Evolutionary conservation across 2,888 invertebrate species (phyloP).

Genomic region (Platypus cylindrus): DNA sequence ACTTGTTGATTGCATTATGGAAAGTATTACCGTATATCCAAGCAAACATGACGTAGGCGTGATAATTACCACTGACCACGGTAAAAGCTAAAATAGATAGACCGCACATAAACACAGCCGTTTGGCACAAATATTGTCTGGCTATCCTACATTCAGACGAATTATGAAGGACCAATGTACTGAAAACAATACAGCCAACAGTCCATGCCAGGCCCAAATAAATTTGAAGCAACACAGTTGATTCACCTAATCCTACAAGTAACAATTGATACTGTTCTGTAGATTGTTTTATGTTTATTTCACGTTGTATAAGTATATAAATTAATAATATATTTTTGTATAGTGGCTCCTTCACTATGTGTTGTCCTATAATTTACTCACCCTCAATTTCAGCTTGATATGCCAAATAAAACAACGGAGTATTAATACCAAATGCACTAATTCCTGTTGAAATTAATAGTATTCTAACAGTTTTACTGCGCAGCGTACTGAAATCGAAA

Average conservation of each 20-base stretch:
- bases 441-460: constrained; percentile 69
- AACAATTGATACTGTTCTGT: not conserved
- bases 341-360: too few species aligned
- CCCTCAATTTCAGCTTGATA: constrained; percentile 64
- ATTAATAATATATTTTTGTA: too few species aligned
- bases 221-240: constrained; percentile 42
- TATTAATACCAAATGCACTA: constrained; percentile 70
- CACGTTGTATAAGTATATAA: not conserved
- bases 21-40: constrained; percentile 58
- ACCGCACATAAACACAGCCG: constrained; percentile 67
- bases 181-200: constrained; percentile 68
- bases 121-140: constrained; percentile 71
- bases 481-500: constrained; percentile 74
- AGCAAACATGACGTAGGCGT: constrained; percentile 67
- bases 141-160: constrained; percentile 76
- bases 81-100: constrained; percentile 65
- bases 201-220: constrained; percentile 76
- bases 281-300: not conserved
- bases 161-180: constrained; percentile 69
- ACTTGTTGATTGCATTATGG: not conserved
- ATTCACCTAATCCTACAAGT: constrained; percentile 35
- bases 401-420: constrained; percentile 72
- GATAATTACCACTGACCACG: constrained; percentile 61
- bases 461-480: constrained; percentile 74
- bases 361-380: constrained; percentile 4